Evolutionary conservation across 2,888 invertebrate species (phyloP).

Genomic region (Ennomos quercinarius): DNA sequence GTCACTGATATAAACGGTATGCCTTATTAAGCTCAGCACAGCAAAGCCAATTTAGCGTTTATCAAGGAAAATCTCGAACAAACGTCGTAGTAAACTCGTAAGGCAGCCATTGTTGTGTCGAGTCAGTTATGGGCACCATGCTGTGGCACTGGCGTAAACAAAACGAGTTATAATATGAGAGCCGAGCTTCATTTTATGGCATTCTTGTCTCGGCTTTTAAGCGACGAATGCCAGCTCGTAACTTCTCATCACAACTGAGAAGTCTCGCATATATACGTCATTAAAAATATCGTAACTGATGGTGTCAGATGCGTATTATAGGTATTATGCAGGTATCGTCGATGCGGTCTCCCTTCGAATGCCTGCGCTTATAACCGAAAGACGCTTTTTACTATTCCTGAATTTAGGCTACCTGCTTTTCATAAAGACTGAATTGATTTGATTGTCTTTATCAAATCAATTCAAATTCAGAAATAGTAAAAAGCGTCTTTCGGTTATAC

Average conservation of each 20-base stretch:
- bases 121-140: slow-evolving; percentile 58
- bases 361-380: slow-evolving; percentile 62
- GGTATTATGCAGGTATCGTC: slow-evolving; percentile 31
- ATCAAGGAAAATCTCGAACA: slow-evolving; percentile 71
- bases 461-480: slow-evolving; percentile 44
- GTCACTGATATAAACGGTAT: slow-evolving; percentile 55
- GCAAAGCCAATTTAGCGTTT: slow-evolving; percentile 73
- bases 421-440: too few species aligned
- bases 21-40: slow-evolving; percentile 60
- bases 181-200: slow-evolving; percentile 62
- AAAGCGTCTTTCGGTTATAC: slow-evolving; percentile 59
- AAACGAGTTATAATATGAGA: slow-evolving; percentile 70
- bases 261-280: slow-evolving; percentile 23
- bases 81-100: slow-evolving; percentile 58
- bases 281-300: slow-evolving; percentile 26
- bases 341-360: slow-evolving; percentile 61
- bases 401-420: too few species aligned
- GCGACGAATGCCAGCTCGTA: slow-evolving; percentile 51
- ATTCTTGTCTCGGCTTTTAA: slow-evolving; percentile 60
- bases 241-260: slow-evolving; percentile 38
- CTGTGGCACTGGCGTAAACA: slow-evolving; percentile 62
- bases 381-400: slow-evolving; percentile 53
- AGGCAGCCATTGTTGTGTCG: slow-evolving; percentile 76
- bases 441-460: slow-evolving; percentile 24
- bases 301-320: slow-evolving; percentile 12